Evolutionary conservation across 2,797 vertebrate species (phyloP), one percentile per base, ranked within the genome.

Genomic region (Tympanoctomys barrerae): DNA sequence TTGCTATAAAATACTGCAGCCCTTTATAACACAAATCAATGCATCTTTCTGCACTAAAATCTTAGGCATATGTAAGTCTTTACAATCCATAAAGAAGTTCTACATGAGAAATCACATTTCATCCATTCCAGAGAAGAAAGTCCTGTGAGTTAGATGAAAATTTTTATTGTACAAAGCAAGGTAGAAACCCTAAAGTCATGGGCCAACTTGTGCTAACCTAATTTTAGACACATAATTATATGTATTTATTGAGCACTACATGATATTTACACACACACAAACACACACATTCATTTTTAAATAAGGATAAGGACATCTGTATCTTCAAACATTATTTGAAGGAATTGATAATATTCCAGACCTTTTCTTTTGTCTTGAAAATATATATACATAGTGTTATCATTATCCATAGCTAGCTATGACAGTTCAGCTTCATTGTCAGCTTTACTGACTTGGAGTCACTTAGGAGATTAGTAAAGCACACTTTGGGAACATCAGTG

Each of bases 31-130:
- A 71, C 33, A 77, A 89, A 33, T 31, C 82, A 83, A 28, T 2
- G 71, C 52, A 70, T 73, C 52, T 91, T 96, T 85, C 62, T 42
- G 96, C 31, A 68, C 33, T 79, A 70, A 92, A 70, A 82, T 62
- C 83, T 85, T 61, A 61, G 59, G 39, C 82, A 7, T 46, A 9
- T 26, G 24, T 22, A 16, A 85, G 52, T 81, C 71, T 95, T 96
- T 24, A 52, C 8, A 61, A 59, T 33, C 42, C 87, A 64, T 12
- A 70, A 91, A 91, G n/a, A 11, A 77, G 33, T 89, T 96, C 54
- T 36, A 62, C n/a, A n/a, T 62, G 68, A 87, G 79, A 94, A 87
- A 46, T 79, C 82, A 88, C 33, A 61, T 66, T 81, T 71, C 39
- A 31, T 71, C 57, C 62, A 70, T 13, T 75, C 66, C 36, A 31